Evolutionary conservation across 2,113 vertebrate genomes (phyloP), one percentile per base, ranked within the genome.

Genomic region (Tamias sibiricus): DNA sequence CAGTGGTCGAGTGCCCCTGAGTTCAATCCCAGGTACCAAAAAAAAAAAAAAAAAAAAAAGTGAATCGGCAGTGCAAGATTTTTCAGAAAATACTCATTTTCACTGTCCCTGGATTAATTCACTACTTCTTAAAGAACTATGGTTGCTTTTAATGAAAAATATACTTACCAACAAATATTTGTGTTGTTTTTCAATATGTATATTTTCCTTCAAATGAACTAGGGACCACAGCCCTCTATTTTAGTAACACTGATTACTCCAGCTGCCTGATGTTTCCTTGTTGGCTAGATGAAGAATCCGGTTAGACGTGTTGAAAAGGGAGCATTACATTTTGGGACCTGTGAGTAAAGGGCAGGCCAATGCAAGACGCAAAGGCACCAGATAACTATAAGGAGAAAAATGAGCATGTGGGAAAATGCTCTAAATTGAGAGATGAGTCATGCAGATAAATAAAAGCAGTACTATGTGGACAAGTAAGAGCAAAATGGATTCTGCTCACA

Each of bases 281-380:
- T 0, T 44, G 30, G 14, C 24, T 77, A 64, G 32, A 71, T 62
- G 59, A 40, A 93, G 42, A 81, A 62, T 4, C 14, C 12, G 28
- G 57, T 26, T 30, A 66, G 11, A 72, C 5, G 59, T 62, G 2
- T 9, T 66, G 4, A 64, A 20, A 32, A 37, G 13, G 2, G 22
- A 11, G 8, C 11, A 32, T 22, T 32, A 6, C 26, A 30, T 35
- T n/a, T 22, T 68, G 17, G 47, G 6, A 44, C 5, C 9, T 32
- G 1, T 44, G 22, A 68, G 8, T 6, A 52, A 3, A 44, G 5
- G 4, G 4, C 1, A 40, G 10, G 22, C 4, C 28, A 26, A 35
- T 8, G 35, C 0, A 6, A 49, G 47, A 12, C 13, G n/a, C 0
- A 6, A 49, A 8, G 8, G 8, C 6, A 47, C 24, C 47, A 59